phyloP scores from a whole-genome alignment of 2,888 invertebrate species.

The Harpalus rubripes region DNA sequence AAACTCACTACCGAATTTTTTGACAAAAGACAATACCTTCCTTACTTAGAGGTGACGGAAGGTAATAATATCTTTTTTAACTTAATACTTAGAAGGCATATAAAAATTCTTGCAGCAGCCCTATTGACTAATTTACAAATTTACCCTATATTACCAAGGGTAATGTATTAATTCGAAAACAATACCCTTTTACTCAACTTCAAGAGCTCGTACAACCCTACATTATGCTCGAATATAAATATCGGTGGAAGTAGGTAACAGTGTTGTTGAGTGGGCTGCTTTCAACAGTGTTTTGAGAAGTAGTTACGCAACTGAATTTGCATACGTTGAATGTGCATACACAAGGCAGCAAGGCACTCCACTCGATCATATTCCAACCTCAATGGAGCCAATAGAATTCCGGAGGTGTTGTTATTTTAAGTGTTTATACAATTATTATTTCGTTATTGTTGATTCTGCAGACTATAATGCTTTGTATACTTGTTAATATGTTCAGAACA shows the following conservation, averaged over 20 bases:
- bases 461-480: background rate
- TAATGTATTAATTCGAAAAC: background rate
- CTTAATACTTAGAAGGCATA: too few species aligned
- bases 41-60: too few species aligned
- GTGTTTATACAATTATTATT: conserved; percentile 37
- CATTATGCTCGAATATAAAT: background rate
- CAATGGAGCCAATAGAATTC: conserved; percentile 42
- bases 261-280: conserved; percentile 10
- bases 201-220: background rate
- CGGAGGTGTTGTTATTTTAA: conserved; percentile 47
- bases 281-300: conserved; percentile 54
- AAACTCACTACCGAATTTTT: too few species aligned
- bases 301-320: conserved; percentile 50
- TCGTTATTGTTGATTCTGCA: conserved; percentile 49
- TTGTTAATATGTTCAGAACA: background rate
- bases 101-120: too few species aligned
- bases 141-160: background rate
- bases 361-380: conserved; percentile 41
- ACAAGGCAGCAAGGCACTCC: background rate
- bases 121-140: too few species aligned
- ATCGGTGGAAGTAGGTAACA: conserved; percentile 22
- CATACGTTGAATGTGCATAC: conserved; percentile 40
- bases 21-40: too few species aligned
- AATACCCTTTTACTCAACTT: background rate
- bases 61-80: too few species aligned